Conservation (phyloP, 2,797 vertebrate genomes). For the Alca torda region DNA sequence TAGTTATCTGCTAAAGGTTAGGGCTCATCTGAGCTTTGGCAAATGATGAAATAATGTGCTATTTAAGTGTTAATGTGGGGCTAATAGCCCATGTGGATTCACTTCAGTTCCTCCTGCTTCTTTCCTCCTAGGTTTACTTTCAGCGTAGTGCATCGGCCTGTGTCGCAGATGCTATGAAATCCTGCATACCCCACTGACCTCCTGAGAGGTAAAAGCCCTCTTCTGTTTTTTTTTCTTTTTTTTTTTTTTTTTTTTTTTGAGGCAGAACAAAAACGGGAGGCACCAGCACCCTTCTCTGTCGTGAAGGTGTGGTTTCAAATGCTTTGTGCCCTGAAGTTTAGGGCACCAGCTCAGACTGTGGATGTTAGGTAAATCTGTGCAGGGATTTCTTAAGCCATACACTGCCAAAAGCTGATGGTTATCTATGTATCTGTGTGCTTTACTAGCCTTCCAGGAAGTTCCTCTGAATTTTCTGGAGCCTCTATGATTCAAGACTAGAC, state of each 20-base stretch:
- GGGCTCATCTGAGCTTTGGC: slow-evolving; percentile 1
- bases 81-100: slow-evolving; percentile 58
- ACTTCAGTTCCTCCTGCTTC: slow-evolving; percentile 13
- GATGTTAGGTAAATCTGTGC: background rate
- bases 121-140: slow-evolving; percentile 43
- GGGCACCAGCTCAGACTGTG: background rate
- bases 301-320: background rate
- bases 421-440: background rate
- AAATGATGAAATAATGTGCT: slow-evolving; percentile 44
- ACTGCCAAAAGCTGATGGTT: background rate
- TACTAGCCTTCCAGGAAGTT: background rate
- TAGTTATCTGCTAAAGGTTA: slow-evolving; percentile 20
- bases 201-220: slow-evolving; percentile 10
- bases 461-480: background rate
- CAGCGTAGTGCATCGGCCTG: slow-evolving; percentile 61
- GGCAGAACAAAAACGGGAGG: background rate
- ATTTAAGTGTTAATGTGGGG: slow-evolving; percentile 41
- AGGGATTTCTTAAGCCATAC: background rate
- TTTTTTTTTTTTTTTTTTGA: too few relatives aligned
- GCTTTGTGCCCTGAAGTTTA: background rate
- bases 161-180: slow-evolving; percentile 10
- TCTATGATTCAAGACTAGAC: background rate
- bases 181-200: slow-evolving; percentile 10
- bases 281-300: background rate
- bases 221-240: background rate